Base-by-base conservation (phyloP, 2,797 vertebrate genomes). In the Sebastes nivosus region DNA sequence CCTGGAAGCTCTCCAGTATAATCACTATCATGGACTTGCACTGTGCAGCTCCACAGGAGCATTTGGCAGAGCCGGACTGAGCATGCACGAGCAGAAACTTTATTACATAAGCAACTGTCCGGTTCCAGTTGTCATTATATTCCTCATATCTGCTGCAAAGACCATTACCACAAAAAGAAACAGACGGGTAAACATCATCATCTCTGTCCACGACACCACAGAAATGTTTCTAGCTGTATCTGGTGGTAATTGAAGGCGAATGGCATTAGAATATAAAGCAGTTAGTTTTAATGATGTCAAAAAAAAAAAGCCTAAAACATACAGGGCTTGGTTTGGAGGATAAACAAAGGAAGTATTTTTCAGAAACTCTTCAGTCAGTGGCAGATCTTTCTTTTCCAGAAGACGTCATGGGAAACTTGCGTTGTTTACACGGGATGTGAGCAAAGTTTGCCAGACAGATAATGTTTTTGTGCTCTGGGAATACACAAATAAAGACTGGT, bases 1-100 rank as follows among this genome's bases (percentile, higher is more conserved):
- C 84, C 73, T 77, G 70, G 69, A 78, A 71, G 64, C 70, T 82
- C 73, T 78, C 71, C 30, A 60, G 67, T 32, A 65, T 16, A 25
- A 73, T 85, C 65, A 67, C 72, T 29, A 13, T 86, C 46, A 79
- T 46, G 34, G 36, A n/a, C 14, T n/a, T 1, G 7, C 50, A 50
- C n/a, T 18, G 25, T 29, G 67, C 32, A 38, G 50, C 81, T 81
- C 68, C 61, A 74, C 46, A 3, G 38, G 27, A 74, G 54, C 46
- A 61, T 77, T 77, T 61, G 52, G 58, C 69, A 69, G 36, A 67
- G 54, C 60, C 0, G 1, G 29, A 11, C 58, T 36, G 58, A 78
- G 58, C 68, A 12, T 13, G 42, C 52, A 59, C 50, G 42, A 63
- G 46, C 36, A 67, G 36, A 66, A 68, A 34, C 20, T 16, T 61